Percentiles rank a stretch among this genome's conserved stretches.
Conservation (phyloP, 2,797 vertebrate genomes). For the Limnodromus scolopaceus region DNA sequence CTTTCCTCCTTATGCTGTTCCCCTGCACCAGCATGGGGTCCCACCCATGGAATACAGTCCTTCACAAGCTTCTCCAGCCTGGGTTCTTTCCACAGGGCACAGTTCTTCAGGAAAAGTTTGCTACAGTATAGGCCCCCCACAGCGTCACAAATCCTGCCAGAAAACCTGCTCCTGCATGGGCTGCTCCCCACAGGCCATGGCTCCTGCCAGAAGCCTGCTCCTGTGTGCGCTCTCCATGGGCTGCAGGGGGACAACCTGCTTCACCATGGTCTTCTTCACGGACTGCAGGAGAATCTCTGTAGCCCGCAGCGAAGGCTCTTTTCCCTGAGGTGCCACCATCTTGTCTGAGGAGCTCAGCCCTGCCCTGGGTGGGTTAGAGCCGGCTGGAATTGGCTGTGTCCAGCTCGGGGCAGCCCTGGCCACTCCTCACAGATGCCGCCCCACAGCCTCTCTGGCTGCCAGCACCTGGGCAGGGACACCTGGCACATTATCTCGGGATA, state of each 20-base stretch:
- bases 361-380: not conserved
- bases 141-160: not conserved
- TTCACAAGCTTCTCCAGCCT: fast-evolving
- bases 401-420: fast-evolving
- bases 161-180: not conserved
- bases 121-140: no score
- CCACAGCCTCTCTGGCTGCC: fast-evolving
- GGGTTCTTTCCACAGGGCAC: not conserved
- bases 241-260: not conserved
- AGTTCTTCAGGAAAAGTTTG: not conserved
- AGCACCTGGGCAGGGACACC: fast-evolving
- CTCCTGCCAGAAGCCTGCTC: not conserved
- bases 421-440: not conserved
- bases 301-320: no score
- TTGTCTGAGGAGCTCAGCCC: fast-evolving
- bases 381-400: fast-evolving
- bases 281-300: not conserved
- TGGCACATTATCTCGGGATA: no score
- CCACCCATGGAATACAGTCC: not conserved
- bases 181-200: not conserved
- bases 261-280: fast-evolving
- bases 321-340: fast-evolving
- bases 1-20: not conserved
- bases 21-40: not conserved
- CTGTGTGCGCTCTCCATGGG: fast-evolving